Percentiles rank a stretch among this genome's conserved stretches.
phyloP scores from a whole-genome alignment of 23 tunicate genomes.

The Styela plicata region DNA sequence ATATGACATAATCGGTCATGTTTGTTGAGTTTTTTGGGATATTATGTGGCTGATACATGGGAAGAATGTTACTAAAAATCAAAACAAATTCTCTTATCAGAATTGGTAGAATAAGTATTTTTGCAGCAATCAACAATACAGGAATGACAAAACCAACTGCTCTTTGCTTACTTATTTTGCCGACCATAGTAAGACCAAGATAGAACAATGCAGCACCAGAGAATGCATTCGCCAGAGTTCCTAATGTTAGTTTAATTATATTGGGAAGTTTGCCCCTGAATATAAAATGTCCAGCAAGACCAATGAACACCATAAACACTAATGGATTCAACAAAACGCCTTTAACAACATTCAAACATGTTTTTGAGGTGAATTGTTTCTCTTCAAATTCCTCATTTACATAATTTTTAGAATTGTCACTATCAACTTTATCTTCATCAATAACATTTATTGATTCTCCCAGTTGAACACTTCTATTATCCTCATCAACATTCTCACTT shows the following conservation, averaged over 20 bases:
- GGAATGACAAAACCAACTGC: conserved; percentile 59
- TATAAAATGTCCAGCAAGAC: conserved; percentile 77
- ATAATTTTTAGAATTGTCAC: not conserved
- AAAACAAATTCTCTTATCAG: conserved; percentile 29
- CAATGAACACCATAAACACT: conserved; percentile 86
- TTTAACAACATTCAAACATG: conserved; percentile 13
- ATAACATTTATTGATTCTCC: not conserved
- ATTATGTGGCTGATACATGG: conserved; percentile 23
- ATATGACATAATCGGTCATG: conserved; percentile 23
- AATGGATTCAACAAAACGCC: conserved; percentile 65
- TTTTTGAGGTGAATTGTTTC: not conserved
- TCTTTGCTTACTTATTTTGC: conserved; percentile 59
- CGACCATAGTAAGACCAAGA: conserved; percentile 83
- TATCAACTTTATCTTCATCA: not conserved
- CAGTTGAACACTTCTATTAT: not conserved
- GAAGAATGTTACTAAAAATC: conserved; percentile 28
- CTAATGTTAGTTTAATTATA: conserved; percentile 30
- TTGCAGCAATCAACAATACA: conserved; percentile 51
- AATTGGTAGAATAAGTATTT: conserved; percentile 75
- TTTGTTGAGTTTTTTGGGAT: conserved; percentile 5
- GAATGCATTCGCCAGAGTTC: conserved; percentile 58
- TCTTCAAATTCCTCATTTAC: not conserved
- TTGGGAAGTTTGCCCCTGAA: conserved; percentile 59
- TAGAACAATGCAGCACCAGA: conserved; percentile 86
- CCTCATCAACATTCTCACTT: not conserved